Conservation (phyloP, 2,888 invertebrate species). For the Aphelenchoides bicaudatus region DNA sequence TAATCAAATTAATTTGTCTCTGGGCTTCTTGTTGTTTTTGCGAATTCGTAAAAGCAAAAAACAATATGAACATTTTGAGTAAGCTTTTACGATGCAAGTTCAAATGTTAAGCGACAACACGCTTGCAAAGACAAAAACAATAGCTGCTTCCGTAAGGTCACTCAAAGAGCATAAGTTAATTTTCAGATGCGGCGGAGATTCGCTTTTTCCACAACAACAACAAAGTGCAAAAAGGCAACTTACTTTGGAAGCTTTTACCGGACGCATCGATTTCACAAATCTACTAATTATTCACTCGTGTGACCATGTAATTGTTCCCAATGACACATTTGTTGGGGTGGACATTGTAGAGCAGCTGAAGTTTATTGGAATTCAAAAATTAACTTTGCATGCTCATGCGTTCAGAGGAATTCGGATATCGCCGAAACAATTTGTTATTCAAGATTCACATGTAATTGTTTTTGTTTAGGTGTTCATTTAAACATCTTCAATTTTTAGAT, state of each 20-base stretch:
- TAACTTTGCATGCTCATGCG: conserved; percentile 33
- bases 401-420: conserved; percentile 35
- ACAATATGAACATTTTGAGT: too few species aligned
- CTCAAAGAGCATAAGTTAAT: too few species aligned
- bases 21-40: neutral
- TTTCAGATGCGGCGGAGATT: neutral
- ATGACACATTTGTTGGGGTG: conserved; percentile 36
- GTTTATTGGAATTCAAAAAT: conserved; percentile 26
- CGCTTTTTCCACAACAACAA: neutral
- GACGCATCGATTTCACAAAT: conserved; percentile 22
- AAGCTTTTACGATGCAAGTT: too few species aligned
- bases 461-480: too few species aligned
- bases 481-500: too few species aligned
- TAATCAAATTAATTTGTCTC: neutral
- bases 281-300: conserved; percentile 21
- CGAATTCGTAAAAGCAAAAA: neutral
- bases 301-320: conserved; percentile 29
- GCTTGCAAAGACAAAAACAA: too few species aligned
- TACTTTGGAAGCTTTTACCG: conserved; percentile 9
- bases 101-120: too few species aligned
- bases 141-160: too few species aligned
- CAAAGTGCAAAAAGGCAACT: neutral
- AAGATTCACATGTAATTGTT: conserved; percentile 31
- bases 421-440: conserved; percentile 34
- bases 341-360: conserved; percentile 34